Percentiles rank a stretch among this genome's conserved stretches.
Conservation (phyloP, 2,888 invertebrate genomes). For the Drosophila mimica region DNA sequence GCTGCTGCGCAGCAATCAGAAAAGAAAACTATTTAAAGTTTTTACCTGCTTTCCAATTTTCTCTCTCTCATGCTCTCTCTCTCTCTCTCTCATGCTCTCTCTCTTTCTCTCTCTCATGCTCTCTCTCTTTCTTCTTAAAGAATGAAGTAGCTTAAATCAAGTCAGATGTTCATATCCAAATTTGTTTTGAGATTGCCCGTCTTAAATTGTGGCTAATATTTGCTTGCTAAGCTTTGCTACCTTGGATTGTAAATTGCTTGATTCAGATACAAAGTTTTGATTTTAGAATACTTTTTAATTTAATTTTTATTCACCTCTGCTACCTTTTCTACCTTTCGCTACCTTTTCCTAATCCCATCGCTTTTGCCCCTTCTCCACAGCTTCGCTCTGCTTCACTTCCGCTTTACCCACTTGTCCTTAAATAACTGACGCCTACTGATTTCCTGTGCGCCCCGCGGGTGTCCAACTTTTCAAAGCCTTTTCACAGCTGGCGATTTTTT, state of each 20-base stretch:
- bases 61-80: background rate
- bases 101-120: background rate
- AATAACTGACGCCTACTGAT: slow-evolving; percentile 14
- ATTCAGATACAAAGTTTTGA: background rate
- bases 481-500: slow-evolving; percentile 6
- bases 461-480: slow-evolving; percentile 26
- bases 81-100: accelerated
- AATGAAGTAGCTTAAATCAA: background rate
- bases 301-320: background rate
- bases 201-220: background rate
- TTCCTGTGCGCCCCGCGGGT: slow-evolving; percentile 56
- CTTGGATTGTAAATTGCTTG: background rate
- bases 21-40: slow-evolving; percentile 13
- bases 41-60: background rate
- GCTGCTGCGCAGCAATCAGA: slow-evolving; percentile 13
- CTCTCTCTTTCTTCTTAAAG: background rate
- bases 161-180: background rate
- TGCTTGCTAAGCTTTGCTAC: background rate
- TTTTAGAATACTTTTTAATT: background rate
- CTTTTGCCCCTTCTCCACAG: background rate
- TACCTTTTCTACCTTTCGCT: background rate
- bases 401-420: background rate
- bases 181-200: background rate
- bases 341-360: background rate
- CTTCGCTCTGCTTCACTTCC: background rate